These are phyloP conservation scores for Dromiciops gliroides DNA, from an alignment of 2,113 vertebrate genomes.

Conservation along the genomic window DNA sequence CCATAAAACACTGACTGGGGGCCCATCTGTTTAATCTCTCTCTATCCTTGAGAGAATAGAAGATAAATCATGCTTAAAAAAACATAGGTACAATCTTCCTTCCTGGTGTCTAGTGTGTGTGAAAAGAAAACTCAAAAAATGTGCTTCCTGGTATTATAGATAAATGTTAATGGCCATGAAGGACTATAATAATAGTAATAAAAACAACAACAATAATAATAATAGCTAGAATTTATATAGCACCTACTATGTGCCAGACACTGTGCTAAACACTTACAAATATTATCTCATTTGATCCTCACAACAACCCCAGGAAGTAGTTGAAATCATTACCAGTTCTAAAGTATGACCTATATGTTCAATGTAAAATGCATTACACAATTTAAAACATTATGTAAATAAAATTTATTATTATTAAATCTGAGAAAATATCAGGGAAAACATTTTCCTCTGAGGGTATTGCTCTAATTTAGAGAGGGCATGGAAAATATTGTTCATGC, in stretches of 20 bases:
- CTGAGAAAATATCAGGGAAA: background rate
- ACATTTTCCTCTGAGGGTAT: background rate
- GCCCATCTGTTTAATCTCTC: slow-evolving; percentile 59
- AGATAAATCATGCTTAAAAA: slow-evolving; percentile 52
- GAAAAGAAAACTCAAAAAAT: slow-evolving; percentile 22
- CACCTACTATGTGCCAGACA: background rate
- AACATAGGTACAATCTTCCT: background rate
- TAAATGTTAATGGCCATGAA: background rate
- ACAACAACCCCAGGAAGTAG: background rate
- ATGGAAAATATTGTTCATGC: no score
- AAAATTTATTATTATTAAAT: background rate
- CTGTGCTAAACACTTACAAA: background rate
- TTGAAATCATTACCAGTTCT: background rate
- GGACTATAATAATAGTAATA: background rate
- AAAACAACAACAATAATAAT: background rate
- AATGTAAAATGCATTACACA: background rate
- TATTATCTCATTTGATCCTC: background rate
- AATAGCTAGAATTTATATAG: background rate
- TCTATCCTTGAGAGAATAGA: slow-evolving; percentile 58
- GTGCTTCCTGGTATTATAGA: rapidly evolving
- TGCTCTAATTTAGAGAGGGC: no score
- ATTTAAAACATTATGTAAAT: background rate
- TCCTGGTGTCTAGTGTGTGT: background rate
- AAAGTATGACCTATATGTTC: background rate
- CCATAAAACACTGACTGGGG: slow-evolving; percentile 64